These are phyloP conservation scores for Apis florea DNA, from an alignment of 1,140 invertebrate species.

Conservation along the genomic window DNA sequence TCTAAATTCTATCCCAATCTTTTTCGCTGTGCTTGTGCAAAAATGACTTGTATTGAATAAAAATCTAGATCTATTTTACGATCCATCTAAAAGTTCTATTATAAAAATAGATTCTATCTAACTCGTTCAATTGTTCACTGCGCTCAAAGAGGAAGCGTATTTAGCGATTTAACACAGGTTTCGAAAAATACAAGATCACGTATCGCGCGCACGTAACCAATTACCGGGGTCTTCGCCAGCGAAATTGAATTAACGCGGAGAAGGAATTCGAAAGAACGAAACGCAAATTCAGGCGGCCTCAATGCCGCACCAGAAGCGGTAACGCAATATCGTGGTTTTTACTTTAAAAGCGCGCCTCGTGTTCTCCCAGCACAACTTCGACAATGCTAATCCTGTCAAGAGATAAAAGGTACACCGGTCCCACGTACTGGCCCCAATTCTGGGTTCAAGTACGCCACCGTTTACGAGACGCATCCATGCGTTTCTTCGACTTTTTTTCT, in stretches of 20 bases:
- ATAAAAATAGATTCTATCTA: background rate
- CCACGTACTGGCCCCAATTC: slow-evolving; percentile 71
- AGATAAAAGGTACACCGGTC: slow-evolving; percentile 71
- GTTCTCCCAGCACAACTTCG: slow-evolving; percentile 48
- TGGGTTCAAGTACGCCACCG: slow-evolving; percentile 70
- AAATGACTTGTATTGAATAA: too few relatives aligned
- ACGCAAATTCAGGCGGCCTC: slow-evolving; percentile 29
- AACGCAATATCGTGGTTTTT: slow-evolving; percentile 31
- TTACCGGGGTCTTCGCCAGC: slow-evolving; percentile 14
- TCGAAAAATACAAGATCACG: slow-evolving; percentile 1
- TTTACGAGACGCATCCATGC: slow-evolving; percentile 46
- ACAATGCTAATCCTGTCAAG: slow-evolving; percentile 72
- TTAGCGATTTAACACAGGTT: too few relatives aligned
- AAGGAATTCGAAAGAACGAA: background rate
- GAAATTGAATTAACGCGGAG: slow-evolving; percentile 47
- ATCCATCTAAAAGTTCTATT: too few relatives aligned
- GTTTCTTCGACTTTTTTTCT: slow-evolving; percentile 42
- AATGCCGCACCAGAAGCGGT: slow-evolving; percentile 30
- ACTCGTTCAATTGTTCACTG: background rate
- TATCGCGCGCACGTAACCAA: background rate
- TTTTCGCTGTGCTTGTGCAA: too few relatives aligned
- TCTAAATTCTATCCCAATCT: too few relatives aligned
- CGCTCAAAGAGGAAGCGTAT: background rate
- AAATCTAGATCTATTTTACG: too few relatives aligned
- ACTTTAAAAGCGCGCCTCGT: slow-evolving; percentile 47